Evolutionary conservation across 2,888 invertebrate genomes (phyloP).

Genomic region (Drosophila mulleri): DNA sequence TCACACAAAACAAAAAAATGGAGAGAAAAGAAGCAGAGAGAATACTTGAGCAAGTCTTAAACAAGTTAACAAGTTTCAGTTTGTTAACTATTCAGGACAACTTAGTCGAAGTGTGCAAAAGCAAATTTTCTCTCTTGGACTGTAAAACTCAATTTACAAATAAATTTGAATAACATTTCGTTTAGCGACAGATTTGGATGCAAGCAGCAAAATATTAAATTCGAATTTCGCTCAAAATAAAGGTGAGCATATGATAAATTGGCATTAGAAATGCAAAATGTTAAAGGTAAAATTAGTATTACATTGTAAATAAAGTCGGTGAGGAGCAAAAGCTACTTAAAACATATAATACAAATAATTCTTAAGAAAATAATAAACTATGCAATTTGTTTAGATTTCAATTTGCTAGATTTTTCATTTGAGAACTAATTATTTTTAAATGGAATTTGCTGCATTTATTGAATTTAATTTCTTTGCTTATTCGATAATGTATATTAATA

Average conservation of each 20-base stretch:
- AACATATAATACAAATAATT: not conserved
- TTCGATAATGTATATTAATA: no score
- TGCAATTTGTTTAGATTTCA: no score
- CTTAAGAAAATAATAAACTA: no score
- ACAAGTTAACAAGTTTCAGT: conserved; percentile 11
- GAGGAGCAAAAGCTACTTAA: not conserved
- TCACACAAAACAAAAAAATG: not conserved
- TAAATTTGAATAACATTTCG: conserved; percentile 2
- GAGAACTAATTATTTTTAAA: no score
- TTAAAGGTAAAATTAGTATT: not conserved
- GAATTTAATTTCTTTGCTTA: no score
- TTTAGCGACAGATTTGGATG: not conserved
- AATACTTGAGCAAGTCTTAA: conserved; percentile 1
- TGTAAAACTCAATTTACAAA: conserved; percentile 2
- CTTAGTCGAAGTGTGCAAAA: conserved; percentile 8
- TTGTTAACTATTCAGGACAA: conserved; percentile 24
- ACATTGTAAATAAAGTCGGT: not conserved
- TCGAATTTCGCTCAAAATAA: not conserved
- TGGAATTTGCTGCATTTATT: no score
- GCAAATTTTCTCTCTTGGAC: conserved; percentile 11
- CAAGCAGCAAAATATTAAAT: not conserved
- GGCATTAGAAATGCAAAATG: not conserved
- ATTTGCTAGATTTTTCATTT: no score
- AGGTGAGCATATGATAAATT: not conserved
- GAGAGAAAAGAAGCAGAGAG: not conserved